Base-by-base conservation (phyloP, 2,113 vertebrate species). In the Gallinago media region DNA sequence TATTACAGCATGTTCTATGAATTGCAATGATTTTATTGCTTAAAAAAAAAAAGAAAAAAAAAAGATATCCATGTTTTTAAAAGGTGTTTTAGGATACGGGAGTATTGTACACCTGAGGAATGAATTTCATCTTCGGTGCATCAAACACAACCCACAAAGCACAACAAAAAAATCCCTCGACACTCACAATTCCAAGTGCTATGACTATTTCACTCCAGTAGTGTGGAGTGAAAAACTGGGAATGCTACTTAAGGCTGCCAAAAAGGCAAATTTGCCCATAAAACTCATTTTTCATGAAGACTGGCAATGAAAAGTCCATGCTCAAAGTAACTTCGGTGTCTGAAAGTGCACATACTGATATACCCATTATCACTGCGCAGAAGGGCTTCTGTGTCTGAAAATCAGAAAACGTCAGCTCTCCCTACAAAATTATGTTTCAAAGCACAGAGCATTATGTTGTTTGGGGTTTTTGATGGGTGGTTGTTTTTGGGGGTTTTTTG, bases 11-110 rank as follows among this genome's bases (percentile, higher is more conserved):
- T 94, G 95, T 96, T 98, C 98, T 96, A 91, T 95, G 97, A 98
- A 98, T 98, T 94, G 98, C 94, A 98, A 98, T 98, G 96, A 97
- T 97, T 98, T 98, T 95, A 97, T 95, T 92, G 95, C 95, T 72
- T 92, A 71, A 65, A 67, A 55, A 68, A 11, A 68, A 83, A 94
- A 73, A 91, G 36, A 38, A 67, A 55, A 68, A 11, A 68, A 62
- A 62, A 83, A 94, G 75, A 91, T 72, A 95, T 75, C 42, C 47
- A 9, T 94, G 94, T 97, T 96, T 97, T 97, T 93, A 89, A 96
- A 94, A 96, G 92, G 91, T 63, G 91, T 81, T 96, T 94, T 76
- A 89, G 88, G 90, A 92, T 93, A 96, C 3, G 14, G 94, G 92
- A 89, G 85, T 79, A 96, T 36, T 82, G 89, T 85, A 83, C 83